Conservation (phyloP, 2,888 invertebrate species). For the Schizotus pectinicornis region DNA sequence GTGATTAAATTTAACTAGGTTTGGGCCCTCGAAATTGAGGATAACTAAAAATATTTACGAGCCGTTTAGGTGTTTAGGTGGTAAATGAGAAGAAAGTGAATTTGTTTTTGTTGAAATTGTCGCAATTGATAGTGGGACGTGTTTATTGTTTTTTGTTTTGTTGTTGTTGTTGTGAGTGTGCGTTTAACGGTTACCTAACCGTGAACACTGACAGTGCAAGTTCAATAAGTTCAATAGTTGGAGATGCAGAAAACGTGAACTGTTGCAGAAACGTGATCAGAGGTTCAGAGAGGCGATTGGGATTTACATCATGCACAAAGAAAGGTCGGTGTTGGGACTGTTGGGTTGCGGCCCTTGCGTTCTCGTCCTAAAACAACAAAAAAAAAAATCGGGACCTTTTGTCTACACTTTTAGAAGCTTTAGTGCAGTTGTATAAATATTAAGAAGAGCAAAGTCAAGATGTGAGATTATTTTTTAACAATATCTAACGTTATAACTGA, state of each 20-base stretch:
- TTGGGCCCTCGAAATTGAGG: neutral
- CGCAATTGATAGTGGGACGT: no score
- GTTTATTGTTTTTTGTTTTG: no score
- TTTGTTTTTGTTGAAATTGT: neutral
- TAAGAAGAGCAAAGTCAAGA: no score
- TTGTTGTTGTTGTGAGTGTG: no score
- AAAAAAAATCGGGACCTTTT: no score
- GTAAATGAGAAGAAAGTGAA: neutral
- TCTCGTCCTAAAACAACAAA: neutral
- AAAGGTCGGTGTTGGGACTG: slow-evolving; percentile 29
- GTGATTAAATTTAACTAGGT: no score
- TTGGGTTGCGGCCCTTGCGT: neutral
- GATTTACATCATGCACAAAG: slow-evolving; percentile 29
- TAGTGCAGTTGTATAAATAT: no score
- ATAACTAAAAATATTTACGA: slow-evolving; percentile 3
- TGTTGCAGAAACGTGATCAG: slow-evolving; percentile 13
- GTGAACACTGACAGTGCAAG: neutral
- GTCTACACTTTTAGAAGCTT: no score
- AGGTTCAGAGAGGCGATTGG: slow-evolving; percentile 10
- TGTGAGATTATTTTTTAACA: no score
- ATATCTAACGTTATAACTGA: no score
- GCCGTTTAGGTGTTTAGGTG: neutral
- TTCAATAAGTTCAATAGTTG: neutral
- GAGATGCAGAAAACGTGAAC: slow-evolving; percentile 22
- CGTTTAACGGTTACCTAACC: no score